These are phyloP conservation scores for Masnerella sp. DNA, from an alignment of 2,888 invertebrate species.

Conservation along the genomic window DNA sequence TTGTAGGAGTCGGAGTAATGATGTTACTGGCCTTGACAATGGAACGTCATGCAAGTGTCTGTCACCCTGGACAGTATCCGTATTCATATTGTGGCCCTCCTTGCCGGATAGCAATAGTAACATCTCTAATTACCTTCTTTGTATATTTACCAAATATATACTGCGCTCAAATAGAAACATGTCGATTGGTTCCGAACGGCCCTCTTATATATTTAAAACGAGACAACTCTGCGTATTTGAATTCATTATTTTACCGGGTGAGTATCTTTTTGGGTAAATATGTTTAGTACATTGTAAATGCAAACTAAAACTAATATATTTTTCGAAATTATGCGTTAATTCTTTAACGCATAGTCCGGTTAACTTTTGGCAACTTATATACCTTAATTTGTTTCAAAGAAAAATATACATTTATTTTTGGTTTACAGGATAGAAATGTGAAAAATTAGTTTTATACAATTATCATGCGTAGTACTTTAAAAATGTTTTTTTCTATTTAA, in stretches of 20 bases:
- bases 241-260: constrained; percentile 80
- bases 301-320: too few species aligned
- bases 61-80: constrained; percentile 82
- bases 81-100: constrained; percentile 83
- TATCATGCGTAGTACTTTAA: too few species aligned
- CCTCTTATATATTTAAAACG: constrained; percentile 80
- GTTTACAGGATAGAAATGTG: too few species aligned
- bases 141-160: constrained; percentile 85
- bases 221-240: constrained; percentile 79
- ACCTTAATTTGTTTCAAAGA: too few species aligned
- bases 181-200: constrained; percentile 78
- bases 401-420: too few species aligned
- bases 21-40: constrained; percentile 86
- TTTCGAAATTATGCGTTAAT: too few species aligned
- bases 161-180: constrained; percentile 81
- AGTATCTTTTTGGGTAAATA: too few species aligned
- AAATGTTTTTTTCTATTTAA: too few species aligned
- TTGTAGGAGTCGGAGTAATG: constrained; percentile 85
- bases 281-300: too few species aligned
- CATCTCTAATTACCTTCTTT: constrained; percentile 82
- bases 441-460: too few species aligned
- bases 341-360: too few species aligned
- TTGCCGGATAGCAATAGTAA: constrained; percentile 82
- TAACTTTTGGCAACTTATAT: too few species aligned
- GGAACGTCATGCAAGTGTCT: constrained; percentile 85